Percentiles rank a stretch among this genome's conserved stretches.
phyloP scores from a whole-genome alignment of 2,888 invertebrate genomes.

The Acleris cristana region DNA sequence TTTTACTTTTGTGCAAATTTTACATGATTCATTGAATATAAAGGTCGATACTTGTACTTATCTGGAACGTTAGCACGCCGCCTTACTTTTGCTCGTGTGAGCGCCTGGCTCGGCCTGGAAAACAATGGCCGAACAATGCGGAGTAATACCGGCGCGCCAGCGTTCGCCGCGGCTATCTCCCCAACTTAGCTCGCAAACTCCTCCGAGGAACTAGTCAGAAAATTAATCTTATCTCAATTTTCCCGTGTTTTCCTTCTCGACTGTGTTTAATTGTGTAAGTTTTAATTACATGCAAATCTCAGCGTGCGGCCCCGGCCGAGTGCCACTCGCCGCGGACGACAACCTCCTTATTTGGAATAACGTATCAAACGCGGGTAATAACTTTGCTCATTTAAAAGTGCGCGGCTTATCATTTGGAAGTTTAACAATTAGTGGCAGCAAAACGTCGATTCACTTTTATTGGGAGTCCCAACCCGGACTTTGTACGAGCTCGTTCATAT shows the following conservation, averaged over 20 bases:
- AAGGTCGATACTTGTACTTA: not conserved
- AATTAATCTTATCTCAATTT: slow-evolving; percentile 79
- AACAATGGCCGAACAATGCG: slow-evolving; percentile 26
- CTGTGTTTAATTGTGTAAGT: slow-evolving; percentile 76
- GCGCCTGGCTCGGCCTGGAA: slow-evolving; percentile 2
- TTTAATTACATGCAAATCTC: slow-evolving; percentile 76
- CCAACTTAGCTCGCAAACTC: slow-evolving; percentile 60
- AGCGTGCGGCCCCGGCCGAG: slow-evolving; percentile 57
- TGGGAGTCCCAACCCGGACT: slow-evolving; percentile 16
- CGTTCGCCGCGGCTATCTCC: slow-evolving; percentile 52
- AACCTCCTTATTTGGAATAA: slow-evolving; percentile 52
- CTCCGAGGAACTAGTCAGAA: slow-evolving; percentile 66
- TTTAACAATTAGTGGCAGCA: slow-evolving; percentile 31
- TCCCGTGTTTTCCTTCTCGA: slow-evolving; percentile 70
- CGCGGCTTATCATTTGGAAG: slow-evolving; percentile 23
- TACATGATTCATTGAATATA: not conserved
- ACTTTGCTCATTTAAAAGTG: slow-evolving; percentile 34
- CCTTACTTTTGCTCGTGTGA: not conserved
- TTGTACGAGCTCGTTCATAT: slow-evolving; percentile 18
- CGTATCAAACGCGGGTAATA: slow-evolving; percentile 30
- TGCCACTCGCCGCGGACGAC: slow-evolving; percentile 52
- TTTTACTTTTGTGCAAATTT: not conserved
- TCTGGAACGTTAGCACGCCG: not conserved
- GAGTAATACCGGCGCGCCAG: slow-evolving; percentile 48
- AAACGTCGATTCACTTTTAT: slow-evolving; percentile 31